Evolutionary conservation across 1,140 invertebrate species (phyloP).

Genomic region (Parasteatoda tepidariorum): DNA sequence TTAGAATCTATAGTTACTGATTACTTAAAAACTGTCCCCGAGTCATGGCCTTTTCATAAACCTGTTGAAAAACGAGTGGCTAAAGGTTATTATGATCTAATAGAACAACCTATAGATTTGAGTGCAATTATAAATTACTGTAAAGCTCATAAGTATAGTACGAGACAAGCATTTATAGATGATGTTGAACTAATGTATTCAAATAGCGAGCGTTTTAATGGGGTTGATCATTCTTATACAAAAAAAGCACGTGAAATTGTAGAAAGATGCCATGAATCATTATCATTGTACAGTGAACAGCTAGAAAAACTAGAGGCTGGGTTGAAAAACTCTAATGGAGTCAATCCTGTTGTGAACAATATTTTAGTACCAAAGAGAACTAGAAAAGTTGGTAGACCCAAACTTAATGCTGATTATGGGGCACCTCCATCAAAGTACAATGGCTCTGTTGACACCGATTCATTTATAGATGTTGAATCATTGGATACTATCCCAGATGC

Average conservation of each 20-base stretch:
- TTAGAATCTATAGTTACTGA: slow-evolving; percentile 89
- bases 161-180: slow-evolving; percentile 83
- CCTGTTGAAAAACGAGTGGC: slow-evolving; percentile 96
- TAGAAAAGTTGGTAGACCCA: background rate
- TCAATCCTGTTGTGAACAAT: background rate
- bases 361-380: background rate
- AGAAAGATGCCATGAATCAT: slow-evolving; percentile 67
- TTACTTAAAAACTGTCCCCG: slow-evolving; percentile 86
- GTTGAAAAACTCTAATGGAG: slow-evolving; percentile 71
- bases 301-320: slow-evolving; percentile 85
- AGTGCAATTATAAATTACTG: slow-evolving; percentile 85
- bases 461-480: slow-evolving; percentile 46
- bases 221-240: slow-evolving; percentile 83
- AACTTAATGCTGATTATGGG: background rate
- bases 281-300: slow-evolving; percentile 83
- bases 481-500: background rate
- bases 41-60: slow-evolving; percentile 94
- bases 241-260: slow-evolving; percentile 84
- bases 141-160: slow-evolving; percentile 86
- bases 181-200: slow-evolving; percentile 88
- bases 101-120: slow-evolving; percentile 94
- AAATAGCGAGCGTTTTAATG: slow-evolving; percentile 92
- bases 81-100: slow-evolving; percentile 90
- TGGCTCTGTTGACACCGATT: slow-evolving; percentile 9
- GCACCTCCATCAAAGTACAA: slow-evolving; percentile 3